phyloP scores from a whole-genome alignment of 1,140 invertebrate species.

The Parapsyche elsis region DNA sequence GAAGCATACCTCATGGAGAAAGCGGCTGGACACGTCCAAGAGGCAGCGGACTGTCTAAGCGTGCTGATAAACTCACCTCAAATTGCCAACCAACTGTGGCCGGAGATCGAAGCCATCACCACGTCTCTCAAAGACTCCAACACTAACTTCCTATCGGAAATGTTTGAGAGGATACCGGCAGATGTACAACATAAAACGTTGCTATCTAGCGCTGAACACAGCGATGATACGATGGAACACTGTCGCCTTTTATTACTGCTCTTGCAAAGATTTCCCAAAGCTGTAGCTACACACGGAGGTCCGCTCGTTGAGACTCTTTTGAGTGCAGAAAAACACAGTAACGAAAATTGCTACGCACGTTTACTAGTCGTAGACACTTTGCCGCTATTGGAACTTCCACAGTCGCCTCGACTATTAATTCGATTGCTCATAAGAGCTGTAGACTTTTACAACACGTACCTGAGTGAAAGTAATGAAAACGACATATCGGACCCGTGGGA shows the following conservation, averaged over 20 bases:
- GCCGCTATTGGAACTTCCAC: slow-evolving; percentile 74
- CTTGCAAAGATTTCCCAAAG: slow-evolving; percentile 83
- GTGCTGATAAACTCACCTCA: slow-evolving; percentile 63
- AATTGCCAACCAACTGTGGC: slow-evolving; percentile 74
- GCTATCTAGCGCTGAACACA: slow-evolving; percentile 84
- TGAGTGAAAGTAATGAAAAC: slow-evolving; percentile 72
- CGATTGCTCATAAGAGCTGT: slow-evolving; percentile 72
- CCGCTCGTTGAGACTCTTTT: slow-evolving; percentile 79
- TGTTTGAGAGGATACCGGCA: slow-evolving; percentile 76
- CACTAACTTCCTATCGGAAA: slow-evolving; percentile 70
- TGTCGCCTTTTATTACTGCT: slow-evolving; percentile 82
- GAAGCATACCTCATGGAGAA: slow-evolving; percentile 87
- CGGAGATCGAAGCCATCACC: slow-evolving; percentile 83
- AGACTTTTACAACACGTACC: slow-evolving; percentile 74
- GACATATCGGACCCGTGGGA: slow-evolving; percentile 83
- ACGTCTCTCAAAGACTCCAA: slow-evolving; percentile 74
- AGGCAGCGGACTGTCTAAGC: slow-evolving; percentile 86
- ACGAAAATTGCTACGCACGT: slow-evolving; percentile 79
- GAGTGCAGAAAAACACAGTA: slow-evolving; percentile 80
- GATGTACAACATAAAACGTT: slow-evolving; percentile 82
- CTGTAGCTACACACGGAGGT: slow-evolving; percentile 81
- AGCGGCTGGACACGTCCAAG: slow-evolving; percentile 79
- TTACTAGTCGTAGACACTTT: slow-evolving; percentile 80
- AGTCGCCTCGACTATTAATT: slow-evolving; percentile 75
- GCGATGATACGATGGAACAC: slow-evolving; percentile 88